A percentile compares a stretch with the other conserved stretches of the same genome.
Evolutionary conservation across 2,888 invertebrate species (phyloP).

Genomic region (Limnephilus auricula): DNA sequence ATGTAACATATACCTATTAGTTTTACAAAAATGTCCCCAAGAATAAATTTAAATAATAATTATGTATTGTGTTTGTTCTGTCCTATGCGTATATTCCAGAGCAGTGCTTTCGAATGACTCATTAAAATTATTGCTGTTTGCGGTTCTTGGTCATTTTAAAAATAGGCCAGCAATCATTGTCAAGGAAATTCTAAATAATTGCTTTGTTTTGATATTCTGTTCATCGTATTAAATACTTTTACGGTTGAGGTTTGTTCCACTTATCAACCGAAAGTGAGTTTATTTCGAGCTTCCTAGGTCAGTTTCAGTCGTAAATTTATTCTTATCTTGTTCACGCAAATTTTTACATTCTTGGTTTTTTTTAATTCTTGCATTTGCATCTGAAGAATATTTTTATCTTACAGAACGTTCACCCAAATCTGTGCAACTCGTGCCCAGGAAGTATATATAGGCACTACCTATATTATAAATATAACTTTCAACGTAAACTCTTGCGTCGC

Average conservation of each 20-base stretch:
- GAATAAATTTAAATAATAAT: no score
- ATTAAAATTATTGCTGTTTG: neutral
- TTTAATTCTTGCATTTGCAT: neutral
- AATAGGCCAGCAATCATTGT: neutral
- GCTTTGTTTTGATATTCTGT: neutral
- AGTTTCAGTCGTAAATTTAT: neutral
- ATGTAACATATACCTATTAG: no score
- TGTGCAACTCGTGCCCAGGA: neutral
- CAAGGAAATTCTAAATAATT: neutral
- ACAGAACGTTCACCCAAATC: neutral
- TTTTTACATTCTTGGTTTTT: neutral
- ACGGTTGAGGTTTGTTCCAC: neutral
- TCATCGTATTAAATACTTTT: neutral
- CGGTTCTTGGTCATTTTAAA: neutral
- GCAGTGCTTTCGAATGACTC: neutral
- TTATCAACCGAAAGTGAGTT: neutral
- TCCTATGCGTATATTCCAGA: neutral
- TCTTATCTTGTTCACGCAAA: neutral
- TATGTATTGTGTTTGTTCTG: neutral
- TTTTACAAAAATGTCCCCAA: no score
- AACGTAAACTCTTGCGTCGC: neutral
- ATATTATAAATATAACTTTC: neutral
- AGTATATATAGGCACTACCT: neutral
- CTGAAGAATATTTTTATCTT: neutral
- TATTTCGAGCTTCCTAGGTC: neutral